A percentile compares a stretch with the other conserved stretches of the same genome.
Evolutionary conservation across 2,113 vertebrate genomes (phyloP).

Genomic region (Ctenodactylus gundi): DNA sequence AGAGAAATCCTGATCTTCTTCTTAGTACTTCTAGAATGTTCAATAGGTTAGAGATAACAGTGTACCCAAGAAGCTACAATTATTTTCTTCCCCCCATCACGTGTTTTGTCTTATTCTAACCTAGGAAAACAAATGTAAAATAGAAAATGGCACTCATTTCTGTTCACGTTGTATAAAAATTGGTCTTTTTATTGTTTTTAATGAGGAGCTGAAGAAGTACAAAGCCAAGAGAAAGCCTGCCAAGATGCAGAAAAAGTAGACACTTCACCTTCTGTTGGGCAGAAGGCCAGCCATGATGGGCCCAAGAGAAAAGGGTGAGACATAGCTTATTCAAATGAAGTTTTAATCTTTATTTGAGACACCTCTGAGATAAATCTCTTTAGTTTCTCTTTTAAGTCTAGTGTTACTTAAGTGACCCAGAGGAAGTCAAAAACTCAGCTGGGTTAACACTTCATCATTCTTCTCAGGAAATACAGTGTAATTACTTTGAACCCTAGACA

Average conservation of each 20-base stretch:
- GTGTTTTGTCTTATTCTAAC: neutral
- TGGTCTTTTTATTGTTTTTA: constrained; percentile 43
- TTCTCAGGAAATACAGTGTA: constrained; percentile 65
- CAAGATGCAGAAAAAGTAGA: constrained; percentile 75
- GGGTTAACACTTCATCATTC: constrained; percentile 47
- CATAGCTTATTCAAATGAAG: neutral
- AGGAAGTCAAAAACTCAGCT: constrained; percentile 17
- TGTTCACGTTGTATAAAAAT: constrained; percentile 11
- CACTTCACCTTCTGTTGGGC: constrained; percentile 78
- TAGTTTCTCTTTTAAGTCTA: neutral
- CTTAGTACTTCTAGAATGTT: neutral
- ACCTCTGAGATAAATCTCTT: constrained; percentile 30
- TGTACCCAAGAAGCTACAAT: neutral
- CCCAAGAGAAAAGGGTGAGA: constrained; percentile 89
- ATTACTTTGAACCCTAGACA: constrained; percentile 51
- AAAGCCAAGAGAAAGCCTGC: constrained; percentile 60
- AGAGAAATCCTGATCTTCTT: neutral
- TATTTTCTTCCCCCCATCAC: no score
- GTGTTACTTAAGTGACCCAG: neutral
- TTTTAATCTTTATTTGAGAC: neutral
- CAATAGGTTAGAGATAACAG: neutral
- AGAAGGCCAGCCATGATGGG: constrained; percentile 79
- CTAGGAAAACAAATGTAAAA: neutral
- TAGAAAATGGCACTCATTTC: neutral
- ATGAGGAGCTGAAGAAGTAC: constrained; percentile 68